Percentiles rank a stretch among this genome's conserved stretches.
Conservation (phyloP, 2,113 vertebrate species). For the Glaucidium brasilianum region DNA sequence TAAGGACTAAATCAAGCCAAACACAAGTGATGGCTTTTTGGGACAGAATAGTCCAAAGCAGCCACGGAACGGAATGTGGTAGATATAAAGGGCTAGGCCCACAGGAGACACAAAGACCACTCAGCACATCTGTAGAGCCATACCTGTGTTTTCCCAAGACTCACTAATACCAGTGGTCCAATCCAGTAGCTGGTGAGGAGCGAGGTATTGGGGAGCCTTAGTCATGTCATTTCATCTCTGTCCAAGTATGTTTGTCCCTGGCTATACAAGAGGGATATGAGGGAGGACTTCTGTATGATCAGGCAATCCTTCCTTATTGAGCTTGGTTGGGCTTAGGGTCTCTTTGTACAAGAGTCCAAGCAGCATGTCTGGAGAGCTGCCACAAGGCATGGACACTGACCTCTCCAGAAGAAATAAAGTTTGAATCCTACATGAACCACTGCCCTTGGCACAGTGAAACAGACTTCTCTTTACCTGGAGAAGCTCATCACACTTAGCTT, state of each 20-base stretch:
- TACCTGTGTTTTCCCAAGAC: neutral
- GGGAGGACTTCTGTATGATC: neutral
- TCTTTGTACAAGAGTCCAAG: neutral
- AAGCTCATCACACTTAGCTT: neutral
- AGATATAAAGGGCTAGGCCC: neutral
- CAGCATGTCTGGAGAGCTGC: neutral
- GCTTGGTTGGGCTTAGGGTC: neutral
- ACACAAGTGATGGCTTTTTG: neutral
- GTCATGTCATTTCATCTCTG: neutral
- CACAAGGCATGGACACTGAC: neutral
- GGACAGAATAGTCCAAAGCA: neutral
- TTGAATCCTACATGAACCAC: neutral
- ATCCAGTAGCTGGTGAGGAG: neutral
- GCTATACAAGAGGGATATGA: neutral
- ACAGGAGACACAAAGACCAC: fast-evolving
- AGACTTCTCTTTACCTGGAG: neutral
- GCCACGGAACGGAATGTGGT: neutral
- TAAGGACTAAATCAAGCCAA: neutral
- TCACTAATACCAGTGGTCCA: neutral
- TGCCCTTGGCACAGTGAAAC: neutral
- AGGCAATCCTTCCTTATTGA: neutral
- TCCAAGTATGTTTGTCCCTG: neutral
- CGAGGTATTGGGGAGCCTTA: neutral
- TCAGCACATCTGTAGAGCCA: neutral
- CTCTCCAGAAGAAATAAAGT: neutral